Evolutionary conservation across 2,888 invertebrate genomes (phyloP), one percentile per base, ranked within the genome.

Genomic region (Agrypnus murinus): DNA sequence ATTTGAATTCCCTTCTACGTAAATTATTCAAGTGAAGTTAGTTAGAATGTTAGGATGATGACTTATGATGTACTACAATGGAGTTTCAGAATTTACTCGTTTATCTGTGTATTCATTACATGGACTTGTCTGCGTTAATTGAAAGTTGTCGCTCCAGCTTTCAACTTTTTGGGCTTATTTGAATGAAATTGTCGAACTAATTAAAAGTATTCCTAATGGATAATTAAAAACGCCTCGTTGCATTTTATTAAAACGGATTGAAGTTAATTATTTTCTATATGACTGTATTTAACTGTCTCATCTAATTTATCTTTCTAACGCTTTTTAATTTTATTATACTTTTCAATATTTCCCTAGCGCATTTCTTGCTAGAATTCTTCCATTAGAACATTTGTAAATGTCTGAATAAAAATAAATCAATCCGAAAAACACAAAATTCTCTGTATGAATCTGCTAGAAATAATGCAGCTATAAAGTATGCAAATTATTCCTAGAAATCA

Each of bases 81-180:
- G 5, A 43, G 15, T 43, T 46, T 19, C n/a, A 19, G 6, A 46
- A 46, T 46, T 19, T 46, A 46, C 46, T 46, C 25, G 7, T 46
- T 19, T 46, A 14, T 43, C 46, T 46, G 19, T 46, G 46, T 46
- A 46, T 46, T 25, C 46, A 46, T 25, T 46, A 46, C 46, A 46
- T 46, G 46, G 17, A 46, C 46, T 46, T 46, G 25, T 46, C 46
- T 46, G 46, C 46, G 46, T 46, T 46, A 46, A 46, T 46, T 46
- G 46, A 46, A 46, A 46, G 17, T 46, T 46, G 46, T 46, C 46
- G 46, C 46, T 46, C 10, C 25, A 46, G 25, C 46, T 46, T 46
- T 46, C 19, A 46, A 10, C 25, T 14, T 46, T 25, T 46, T 25
- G 46, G 46, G 2, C 10, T 19, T 46, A 17, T 25, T 10, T 17